Percentiles rank a stretch among this genome's conserved stretches.
phyloP scores from a whole-genome alignment of 2,797 vertebrate genomes.

The Cacajao melanocephalus region DNA sequence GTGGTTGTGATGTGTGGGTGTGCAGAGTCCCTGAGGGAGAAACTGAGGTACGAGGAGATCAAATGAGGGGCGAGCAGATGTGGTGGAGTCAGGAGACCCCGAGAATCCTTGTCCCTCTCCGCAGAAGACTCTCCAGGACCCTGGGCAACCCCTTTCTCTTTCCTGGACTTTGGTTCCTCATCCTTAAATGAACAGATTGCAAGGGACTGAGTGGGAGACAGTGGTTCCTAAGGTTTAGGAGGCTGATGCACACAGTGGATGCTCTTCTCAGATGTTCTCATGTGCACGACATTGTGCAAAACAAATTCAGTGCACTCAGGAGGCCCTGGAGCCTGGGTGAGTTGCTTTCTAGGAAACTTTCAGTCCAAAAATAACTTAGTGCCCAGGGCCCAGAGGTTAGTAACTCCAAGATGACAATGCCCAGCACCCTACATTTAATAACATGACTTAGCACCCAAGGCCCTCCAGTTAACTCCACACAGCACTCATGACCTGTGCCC shows the following conservation, averaged over 20 bases:
- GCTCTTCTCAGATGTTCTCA: background rate
- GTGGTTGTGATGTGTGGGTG: background rate
- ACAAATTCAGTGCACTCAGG: background rate
- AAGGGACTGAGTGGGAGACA: background rate
- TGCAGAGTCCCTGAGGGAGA: background rate
- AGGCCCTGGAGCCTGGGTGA: background rate
- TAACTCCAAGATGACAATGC: background rate
- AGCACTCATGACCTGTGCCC: background rate
- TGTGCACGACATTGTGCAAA: background rate
- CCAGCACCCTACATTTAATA: background rate
- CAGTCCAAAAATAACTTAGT: background rate
- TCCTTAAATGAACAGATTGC: background rate
- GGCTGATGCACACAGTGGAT: background rate
- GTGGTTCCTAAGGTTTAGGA: background rate
- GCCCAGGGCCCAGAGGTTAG: background rate
- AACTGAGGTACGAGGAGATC: background rate
- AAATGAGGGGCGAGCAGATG: background rate
- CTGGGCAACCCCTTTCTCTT: fast-evolving
- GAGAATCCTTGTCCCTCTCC: no score
- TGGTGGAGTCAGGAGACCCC: background rate
- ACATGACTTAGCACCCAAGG: background rate
- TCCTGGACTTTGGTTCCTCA: background rate
- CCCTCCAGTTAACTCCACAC: background rate
- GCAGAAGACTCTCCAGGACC: background rate
- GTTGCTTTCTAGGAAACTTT: background rate